Evolutionary conservation across 2,113 vertebrate species (phyloP).

Genomic region (Ia io): DNA sequence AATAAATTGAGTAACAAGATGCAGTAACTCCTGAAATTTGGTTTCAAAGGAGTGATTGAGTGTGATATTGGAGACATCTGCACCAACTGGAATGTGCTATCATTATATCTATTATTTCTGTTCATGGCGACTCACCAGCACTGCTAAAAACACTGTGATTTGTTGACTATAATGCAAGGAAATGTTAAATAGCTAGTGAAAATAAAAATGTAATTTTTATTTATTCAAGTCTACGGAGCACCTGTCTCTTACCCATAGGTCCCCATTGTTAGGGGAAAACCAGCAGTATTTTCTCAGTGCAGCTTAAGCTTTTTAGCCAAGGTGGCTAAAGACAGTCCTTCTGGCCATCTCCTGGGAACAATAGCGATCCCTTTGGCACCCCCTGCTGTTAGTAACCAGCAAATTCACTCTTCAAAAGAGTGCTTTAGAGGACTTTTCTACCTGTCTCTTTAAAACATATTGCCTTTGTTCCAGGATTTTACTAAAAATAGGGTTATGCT

Average conservation of each 20-base stretch:
- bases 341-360: slow-evolving; percentile 54
- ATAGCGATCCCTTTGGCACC: slow-evolving; percentile 67
- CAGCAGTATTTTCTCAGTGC: background rate
- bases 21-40: background rate
- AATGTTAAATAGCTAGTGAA: background rate
- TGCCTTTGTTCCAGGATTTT: slow-evolving; percentile 53
- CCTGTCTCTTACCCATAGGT: background rate
- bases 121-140: background rate
- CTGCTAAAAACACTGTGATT: background rate
- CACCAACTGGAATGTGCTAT: background rate
- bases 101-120: background rate
- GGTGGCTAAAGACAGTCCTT: background rate
- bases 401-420: slow-evolving; percentile 8
- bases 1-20: background rate
- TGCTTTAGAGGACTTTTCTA: background rate
- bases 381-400: slow-evolving; percentile 69
- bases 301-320: background rate
- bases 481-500: background rate
- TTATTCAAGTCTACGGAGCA: background rate
- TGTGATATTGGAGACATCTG: background rate
- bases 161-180: slow-evolving; percentile 1
- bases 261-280: background rate
- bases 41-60: background rate
- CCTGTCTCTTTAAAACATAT: slow-evolving; percentile 33
- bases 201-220: background rate